Percentiles rank a stretch among this genome's conserved stretches.
Conservation (phyloP, 2,113 vertebrate genomes). For the Tychaedon coryphoeus region DNA sequence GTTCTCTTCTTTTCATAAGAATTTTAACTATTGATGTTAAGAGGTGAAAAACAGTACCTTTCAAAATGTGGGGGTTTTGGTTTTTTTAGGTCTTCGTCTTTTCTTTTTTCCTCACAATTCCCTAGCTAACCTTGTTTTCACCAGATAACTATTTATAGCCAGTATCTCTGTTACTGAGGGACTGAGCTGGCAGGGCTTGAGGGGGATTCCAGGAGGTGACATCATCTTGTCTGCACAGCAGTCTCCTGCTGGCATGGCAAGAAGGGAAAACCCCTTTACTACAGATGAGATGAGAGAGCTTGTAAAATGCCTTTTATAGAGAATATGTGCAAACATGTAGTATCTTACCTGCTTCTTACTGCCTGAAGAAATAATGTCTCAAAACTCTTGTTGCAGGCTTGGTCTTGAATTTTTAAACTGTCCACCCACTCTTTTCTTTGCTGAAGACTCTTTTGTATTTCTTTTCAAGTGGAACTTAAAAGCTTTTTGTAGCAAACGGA, state of each 20-base stretch:
- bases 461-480: conserved; percentile 21
- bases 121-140: conserved; percentile 39
- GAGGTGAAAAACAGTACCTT: neutral
- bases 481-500: neutral
- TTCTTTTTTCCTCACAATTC: conserved; percentile 8
- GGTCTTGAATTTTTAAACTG: conserved; percentile 4
- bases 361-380: neutral
- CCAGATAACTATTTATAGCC: conserved; percentile 65
- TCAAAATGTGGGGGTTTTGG: neutral
- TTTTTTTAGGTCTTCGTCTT: neutral
- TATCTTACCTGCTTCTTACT: neutral
- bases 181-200: conserved; percentile 61
- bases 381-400: neutral
- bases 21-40: neutral
- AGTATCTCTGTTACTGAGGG: conserved; percentile 41
- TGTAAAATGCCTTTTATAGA: conserved; percentile 12
- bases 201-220: conserved; percentile 72
- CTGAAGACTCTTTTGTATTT: neutral
- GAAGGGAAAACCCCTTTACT: conserved; percentile 7
- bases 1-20: neutral
- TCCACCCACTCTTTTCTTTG: neutral
- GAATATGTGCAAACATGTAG: neutral
- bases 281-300: neutral
- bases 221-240: conserved; percentile 48
- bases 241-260: conserved; percentile 16